Evolutionary conservation across 1,140 invertebrate species (phyloP).

Genomic region (Megalopta genalis): DNA sequence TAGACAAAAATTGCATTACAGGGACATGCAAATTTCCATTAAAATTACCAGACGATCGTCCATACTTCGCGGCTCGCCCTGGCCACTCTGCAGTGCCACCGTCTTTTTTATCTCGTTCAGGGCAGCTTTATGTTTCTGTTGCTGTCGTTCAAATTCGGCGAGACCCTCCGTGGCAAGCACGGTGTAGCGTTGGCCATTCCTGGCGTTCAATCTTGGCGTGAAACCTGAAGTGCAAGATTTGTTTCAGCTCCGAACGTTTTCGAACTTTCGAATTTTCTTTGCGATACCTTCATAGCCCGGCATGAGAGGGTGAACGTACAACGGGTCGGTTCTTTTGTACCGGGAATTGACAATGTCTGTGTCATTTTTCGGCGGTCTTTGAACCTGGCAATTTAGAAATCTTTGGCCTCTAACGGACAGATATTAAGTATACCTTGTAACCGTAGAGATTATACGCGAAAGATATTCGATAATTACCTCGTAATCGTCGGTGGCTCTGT

Average conservation of each 20-base stretch:
- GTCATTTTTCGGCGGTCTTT: conserved; percentile 69
- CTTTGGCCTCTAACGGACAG: not conserved
- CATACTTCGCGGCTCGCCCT: conserved; percentile 81
- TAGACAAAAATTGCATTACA: no score
- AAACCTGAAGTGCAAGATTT: conserved; percentile 79
- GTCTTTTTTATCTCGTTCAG: conserved; percentile 80
- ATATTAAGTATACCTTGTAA: not conserved
- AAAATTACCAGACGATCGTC: conserved; percentile 84
- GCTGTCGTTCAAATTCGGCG: conserved; percentile 84
- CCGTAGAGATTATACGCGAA: not conserved
- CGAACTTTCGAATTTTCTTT: not conserved
- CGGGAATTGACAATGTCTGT: conserved; percentile 84
- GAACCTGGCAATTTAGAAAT: conserved; percentile 6
- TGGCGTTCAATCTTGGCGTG: conserved; percentile 82
- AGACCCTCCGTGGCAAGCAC: conserved; percentile 85
- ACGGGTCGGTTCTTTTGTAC: conserved; percentile 82
- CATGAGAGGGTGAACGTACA: conserved; percentile 85
- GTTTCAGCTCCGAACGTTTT: not conserved
- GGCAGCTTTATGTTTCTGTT: conserved; percentile 81
- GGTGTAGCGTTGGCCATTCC: conserved; percentile 84
- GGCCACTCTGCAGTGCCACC: conserved; percentile 81
- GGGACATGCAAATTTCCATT: no score
- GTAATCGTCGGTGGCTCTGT: conserved; percentile 82
- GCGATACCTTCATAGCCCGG: conserved; percentile 85
- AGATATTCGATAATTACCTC: conserved; percentile 75